Percentiles rank a stretch among this genome's conserved stretches.
phyloP scores from a whole-genome alignment of 2,888 invertebrate species.

The Ochropleura leucogaster region DNA sequence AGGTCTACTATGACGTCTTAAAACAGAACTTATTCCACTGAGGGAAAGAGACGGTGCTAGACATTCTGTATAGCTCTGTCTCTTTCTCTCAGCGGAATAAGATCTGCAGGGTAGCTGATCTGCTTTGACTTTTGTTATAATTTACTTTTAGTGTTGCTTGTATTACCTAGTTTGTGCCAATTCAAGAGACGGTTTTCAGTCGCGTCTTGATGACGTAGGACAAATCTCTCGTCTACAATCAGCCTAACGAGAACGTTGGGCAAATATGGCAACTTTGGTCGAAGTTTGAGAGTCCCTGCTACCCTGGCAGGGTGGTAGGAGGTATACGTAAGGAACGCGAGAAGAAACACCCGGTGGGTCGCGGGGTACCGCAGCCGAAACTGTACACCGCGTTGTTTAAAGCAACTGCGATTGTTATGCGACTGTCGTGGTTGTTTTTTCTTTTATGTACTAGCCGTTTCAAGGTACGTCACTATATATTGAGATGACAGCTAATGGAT shows the following conservation, averaged over 20 bases:
- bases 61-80: too few species aligned
- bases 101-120: too few species aligned
- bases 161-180: not conserved
- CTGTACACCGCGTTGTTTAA: conserved; percentile 31
- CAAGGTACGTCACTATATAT: too few species aligned
- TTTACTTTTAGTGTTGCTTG: not conserved
- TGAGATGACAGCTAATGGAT: too few species aligned
- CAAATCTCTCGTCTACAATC: conserved; percentile 9
- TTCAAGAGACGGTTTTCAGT: not conserved
- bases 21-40: too few species aligned
- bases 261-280: conserved; percentile 68
- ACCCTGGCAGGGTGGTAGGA: conserved; percentile 72
- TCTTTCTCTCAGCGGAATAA: too few species aligned
- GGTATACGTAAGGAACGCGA: conserved; percentile 83
- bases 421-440: not conserved
- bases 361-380: conserved; percentile 76
- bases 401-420: conserved; percentile 21
- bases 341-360: conserved; percentile 85
- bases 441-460: not conserved
- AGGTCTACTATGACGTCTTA: too few species aligned
- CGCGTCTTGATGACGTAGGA: not conserved
- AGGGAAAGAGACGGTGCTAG: too few species aligned
- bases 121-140: not conserved
- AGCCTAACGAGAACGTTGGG: conserved; percentile 45
- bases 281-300: conserved; percentile 78